Evolutionary conservation across 2,113 vertebrate species (phyloP).

Genomic region (Apodemus sylvaticus): DNA sequence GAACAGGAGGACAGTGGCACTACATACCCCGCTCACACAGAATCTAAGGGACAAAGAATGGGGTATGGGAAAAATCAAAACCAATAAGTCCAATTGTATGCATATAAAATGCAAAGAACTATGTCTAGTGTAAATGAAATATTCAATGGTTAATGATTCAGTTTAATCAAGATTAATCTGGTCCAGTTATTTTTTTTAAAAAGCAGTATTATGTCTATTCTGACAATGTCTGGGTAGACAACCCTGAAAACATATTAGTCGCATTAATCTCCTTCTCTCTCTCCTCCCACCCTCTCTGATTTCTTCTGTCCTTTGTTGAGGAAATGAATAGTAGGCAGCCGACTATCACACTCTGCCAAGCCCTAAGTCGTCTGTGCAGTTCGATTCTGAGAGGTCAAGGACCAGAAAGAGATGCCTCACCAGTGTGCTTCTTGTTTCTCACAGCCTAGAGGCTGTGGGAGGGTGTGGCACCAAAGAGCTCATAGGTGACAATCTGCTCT

Average conservation of each 20-base stretch:
- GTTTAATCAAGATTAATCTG: neutral
- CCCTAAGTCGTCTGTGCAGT: neutral
- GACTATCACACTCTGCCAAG: neutral
- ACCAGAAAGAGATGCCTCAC: neutral
- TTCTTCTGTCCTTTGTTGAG: neutral
- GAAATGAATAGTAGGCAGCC: neutral
- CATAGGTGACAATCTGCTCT: neutral
- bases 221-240: neutral
- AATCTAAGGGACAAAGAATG: neutral
- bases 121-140: neutral
- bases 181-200: neutral
- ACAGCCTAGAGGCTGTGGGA: neutral
- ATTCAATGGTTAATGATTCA: neutral
- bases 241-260: neutral
- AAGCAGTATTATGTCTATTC: neutral
- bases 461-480: neutral
- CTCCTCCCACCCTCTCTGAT: neutral
- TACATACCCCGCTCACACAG: neutral
- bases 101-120: neutral
- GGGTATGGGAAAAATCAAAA: neutral
- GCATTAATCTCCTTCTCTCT: neutral
- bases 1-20: neutral
- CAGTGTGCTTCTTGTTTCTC: neutral
- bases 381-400: neutral
- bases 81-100: neutral